Conservation (phyloP, 2,797 vertebrate genomes). For the Neostethus bicornis region DNA sequence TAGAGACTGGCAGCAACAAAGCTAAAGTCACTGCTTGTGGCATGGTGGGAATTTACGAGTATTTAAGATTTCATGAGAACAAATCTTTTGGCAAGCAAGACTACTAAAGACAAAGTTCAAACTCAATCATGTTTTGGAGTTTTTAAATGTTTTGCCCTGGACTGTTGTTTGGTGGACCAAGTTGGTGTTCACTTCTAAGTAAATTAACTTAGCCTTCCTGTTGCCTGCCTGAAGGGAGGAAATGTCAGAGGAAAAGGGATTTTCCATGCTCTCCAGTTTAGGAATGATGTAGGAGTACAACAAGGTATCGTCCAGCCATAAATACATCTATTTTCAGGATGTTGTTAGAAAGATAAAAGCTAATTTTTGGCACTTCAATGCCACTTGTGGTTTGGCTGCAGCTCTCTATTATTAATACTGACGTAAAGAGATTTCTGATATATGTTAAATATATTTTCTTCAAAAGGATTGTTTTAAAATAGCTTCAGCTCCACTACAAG, state of each 20-base stretch:
- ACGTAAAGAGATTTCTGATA: slow-evolving; percentile 29
- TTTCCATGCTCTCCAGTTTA: slow-evolving; percentile 40
- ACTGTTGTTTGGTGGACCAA: slow-evolving; percentile 13
- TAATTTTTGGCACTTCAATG: slow-evolving; percentile 2
- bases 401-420: slow-evolving; percentile 28
- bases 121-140: slow-evolving; percentile 13
- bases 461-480: slow-evolving; percentile 22
- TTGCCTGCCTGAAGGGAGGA: slow-evolving; percentile 31
- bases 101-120: slow-evolving; percentile 34
- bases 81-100: slow-evolving; percentile 23
- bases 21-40: slow-evolving; percentile 36
- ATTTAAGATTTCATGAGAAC: slow-evolving; percentile 47
- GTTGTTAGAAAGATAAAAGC: slow-evolving; percentile 53
- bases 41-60: slow-evolving; percentile 53
- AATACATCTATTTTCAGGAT: slow-evolving; percentile 67
- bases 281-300: slow-evolving; percentile 44
- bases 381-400: slow-evolving; percentile 31
- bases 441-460: slow-evolving; percentile 11
- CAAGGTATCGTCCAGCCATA: slow-evolving; percentile 30
- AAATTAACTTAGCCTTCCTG: slow-evolving; percentile 59
- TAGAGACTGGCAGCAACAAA: slow-evolving; percentile 34
- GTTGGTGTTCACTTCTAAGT: slow-evolving; percentile 55
- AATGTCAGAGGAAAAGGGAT: slow-evolving; percentile 52
- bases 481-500: slow-evolving; percentile 12
- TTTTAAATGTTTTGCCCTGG: slow-evolving; percentile 5